Evolutionary conservation across 2,797 vertebrate species (phyloP), one percentile per base, ranked within the genome.

Genomic region (Aeoliscus strigatus): DNA sequence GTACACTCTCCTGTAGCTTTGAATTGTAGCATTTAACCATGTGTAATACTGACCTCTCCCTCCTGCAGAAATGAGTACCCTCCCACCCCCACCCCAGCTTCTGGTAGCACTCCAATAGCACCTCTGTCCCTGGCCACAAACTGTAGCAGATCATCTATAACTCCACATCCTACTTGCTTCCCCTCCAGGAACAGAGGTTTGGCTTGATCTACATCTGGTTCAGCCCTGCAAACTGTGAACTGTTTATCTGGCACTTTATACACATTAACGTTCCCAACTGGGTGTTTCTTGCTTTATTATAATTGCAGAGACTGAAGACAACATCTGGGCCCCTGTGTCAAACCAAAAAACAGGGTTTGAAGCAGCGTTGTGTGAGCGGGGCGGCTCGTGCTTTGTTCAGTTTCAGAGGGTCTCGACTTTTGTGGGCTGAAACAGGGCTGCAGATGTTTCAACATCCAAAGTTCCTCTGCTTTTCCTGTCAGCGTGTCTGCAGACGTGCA

Each of bases 41-140:
- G 31, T 60, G 69, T 81, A 85, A 86, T 73, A 83, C 84, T 81
- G 77, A 77, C 74, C 70, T 73, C 60, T 55, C 64, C 50, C 52
- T 48, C 70, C 64, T 68, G 65, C 26, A 61, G 51, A 41, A 18
- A 32, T 50, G 21, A 53, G 27, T 39, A n/a, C 39, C 11, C 23
- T 15, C 9, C 1, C 28, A 29, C 49, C 56, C 43, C 42, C 2
- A 8, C 49, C 9, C 6, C 23, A 39, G 18, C 44, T 27, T 33
- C 15, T 0, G 8, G 8, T 39, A 26, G 8, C 12, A 30, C 49
- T 55, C 48, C 39, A 23, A 8, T 26, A 2, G 23, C 33, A 8
- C 45, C 52, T 63, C 54, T 60, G 57, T 56, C 56, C 25, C 40
- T 26, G 24, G 48, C 52, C 16, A 39, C 35, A 0, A 17, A 25